Evolutionary conservation across 2,797 vertebrate genomes (phyloP), one percentile per base, ranked within the genome.

Genomic region (Vireo griseus): DNA sequence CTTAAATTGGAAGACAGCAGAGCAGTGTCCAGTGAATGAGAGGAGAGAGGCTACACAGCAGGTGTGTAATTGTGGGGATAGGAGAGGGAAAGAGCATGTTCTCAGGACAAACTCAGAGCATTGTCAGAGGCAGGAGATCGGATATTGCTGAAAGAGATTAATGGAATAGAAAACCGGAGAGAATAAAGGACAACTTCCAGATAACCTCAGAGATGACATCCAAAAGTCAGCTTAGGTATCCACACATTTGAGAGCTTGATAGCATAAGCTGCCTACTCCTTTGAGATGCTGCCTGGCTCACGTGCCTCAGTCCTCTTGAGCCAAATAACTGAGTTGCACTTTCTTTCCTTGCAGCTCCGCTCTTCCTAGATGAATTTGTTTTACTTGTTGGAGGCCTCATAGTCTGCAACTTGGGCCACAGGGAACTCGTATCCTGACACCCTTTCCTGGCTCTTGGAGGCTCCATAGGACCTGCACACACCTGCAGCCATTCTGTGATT

Each of bases 391-490:
- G n/a, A 92, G 89, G 29, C n/a, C 24, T 45, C 10, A 22, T 7
- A 37, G 42, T 29, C 50, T 65, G 39, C 29, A 59, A 0, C 8
- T 48, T 5, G 3, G 44, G 31, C 16, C 68, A 44, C 0, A 0
- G 57, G 24, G 33, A 93, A 6, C 62, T 59, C 11, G 2, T 26
- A 33, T 50, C 18, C 51, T 5, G 2, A 57, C 15, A 57, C 0
- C 25, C 6, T 33, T 72, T 63, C 12, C 9, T 24, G 48, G 44
- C n/a, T 67, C 66, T 40, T 39, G 29, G 24, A 55, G 1, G 2
- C 33, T 55, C 18, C 16, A 4, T 13, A 45, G 48, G 52, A 81
- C 37, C 15, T 44, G 59, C 55, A 44, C 42, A 68, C 58, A 21
- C 8, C 11, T 5, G 5, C 19, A 31, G 17, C 33, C 12, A 28